Evolutionary conservation across 2,888 invertebrate species (phyloP), one percentile per base, ranked within the genome.

Genomic region (Elaeidobius kamerunicus): DNA sequence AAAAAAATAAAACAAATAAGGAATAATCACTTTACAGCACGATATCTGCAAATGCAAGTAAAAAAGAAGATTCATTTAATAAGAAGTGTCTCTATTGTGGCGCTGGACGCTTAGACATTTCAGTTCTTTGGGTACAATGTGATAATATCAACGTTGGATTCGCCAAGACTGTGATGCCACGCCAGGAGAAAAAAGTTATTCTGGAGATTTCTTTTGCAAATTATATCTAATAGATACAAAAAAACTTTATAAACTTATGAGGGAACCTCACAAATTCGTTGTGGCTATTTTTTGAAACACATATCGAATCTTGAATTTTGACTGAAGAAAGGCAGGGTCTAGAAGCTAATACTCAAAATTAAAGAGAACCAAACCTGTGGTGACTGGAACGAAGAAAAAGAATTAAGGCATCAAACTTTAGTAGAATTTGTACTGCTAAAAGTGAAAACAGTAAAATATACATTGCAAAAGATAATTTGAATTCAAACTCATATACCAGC

Each of bases 81-180:
- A 36, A 48, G 44, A 48, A 35, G 19, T 56, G 52, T 30, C 9
- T 44, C 12, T 51, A 54, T 18, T 54, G 57, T 32, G 50, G 50
- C 6, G 18, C 18, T 16, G 41, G 49, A 18, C 19, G 36, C 17
- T 30, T 41, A 3, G 42, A 55, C 14, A 35, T 35, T 4, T 6
- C 23, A 16, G 35, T 23, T 15, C 28, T 20, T 9, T 56, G 56
- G 56, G 42, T 54, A 17, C 40, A 30, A 28, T 56, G 56, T 17
- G 46, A 50, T 16, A 43, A 2, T 56, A 53, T 19, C 9, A 48
- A 1, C 15, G 39, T 19, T 56, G 56, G 56, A 20, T 52, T 7
- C 47, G 51, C 28, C 52, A 52, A 55, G n/a, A n/a, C n/a, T n/a
- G n/a, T n/a, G n/a, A n/a, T n/a, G n/a, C n/a, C n/a, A n/a, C n/a